Percentiles rank a stretch among this genome's conserved stretches.
Conservation (phyloP, 2,888 invertebrate genomes). For the Oxyscelio sp. region DNA sequence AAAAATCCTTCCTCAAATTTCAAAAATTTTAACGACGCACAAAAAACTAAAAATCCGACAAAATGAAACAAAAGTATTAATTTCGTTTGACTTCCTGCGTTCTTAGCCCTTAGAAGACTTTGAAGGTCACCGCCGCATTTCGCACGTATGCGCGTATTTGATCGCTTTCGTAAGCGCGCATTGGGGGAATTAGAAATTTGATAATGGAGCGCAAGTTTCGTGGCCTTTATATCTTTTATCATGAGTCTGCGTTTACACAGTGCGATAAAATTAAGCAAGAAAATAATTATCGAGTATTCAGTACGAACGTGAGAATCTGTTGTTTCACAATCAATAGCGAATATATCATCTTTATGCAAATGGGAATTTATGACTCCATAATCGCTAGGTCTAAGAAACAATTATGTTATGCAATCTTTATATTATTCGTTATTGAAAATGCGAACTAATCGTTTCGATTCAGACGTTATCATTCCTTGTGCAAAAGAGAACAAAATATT, state of each 20-base stretch:
- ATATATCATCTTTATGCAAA: conserved; percentile 74
- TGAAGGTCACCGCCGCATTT: no score
- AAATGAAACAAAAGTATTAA: no score
- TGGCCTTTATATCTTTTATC: conserved; percentile 58
- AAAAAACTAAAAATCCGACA: no score
- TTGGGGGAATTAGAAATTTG: conserved; percentile 4
- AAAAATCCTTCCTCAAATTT: no score
- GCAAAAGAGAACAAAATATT: no score
- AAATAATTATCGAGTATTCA: conserved; percentile 73
- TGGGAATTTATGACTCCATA: conserved; percentile 68
- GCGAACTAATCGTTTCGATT: no score
- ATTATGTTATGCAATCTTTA: conserved; percentile 64
- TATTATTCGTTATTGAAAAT: conserved; percentile 63
- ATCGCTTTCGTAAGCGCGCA: not conserved
- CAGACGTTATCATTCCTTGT: no score
- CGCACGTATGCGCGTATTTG: not conserved
- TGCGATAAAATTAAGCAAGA: conserved; percentile 73
- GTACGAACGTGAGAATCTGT: conserved; percentile 74
- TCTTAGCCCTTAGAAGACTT: no score
- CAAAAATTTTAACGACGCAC: no score
- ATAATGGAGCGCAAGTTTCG: conserved; percentile 25
- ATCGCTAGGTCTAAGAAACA: conserved; percentile 67
- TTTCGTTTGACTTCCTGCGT: no score
- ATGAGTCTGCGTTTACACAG: conserved; percentile 46
- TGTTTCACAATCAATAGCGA: conserved; percentile 71